Base-by-base conservation (phyloP, 2,888 invertebrate species). In the Agrenia bidenticulata region DNA sequence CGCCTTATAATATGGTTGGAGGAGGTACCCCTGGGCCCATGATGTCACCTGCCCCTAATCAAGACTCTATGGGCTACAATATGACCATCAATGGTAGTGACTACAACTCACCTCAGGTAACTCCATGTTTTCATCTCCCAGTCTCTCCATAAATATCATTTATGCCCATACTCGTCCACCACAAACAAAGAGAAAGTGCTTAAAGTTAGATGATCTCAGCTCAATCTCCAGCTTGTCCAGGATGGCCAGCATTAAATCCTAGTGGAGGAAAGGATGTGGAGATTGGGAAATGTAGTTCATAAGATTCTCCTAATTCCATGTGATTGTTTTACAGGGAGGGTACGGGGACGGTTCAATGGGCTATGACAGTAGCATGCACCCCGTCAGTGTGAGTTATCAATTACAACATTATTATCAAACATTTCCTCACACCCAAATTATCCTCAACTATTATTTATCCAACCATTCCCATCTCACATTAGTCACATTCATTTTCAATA, bases 51-150 rank as follows among this genome's bases (percentile, higher is more conserved):
- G 93, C 92, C 78, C 79, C 79, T 23, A 83, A 83, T 21, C 92
- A 92, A 84, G 93, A 94, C 83, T 90, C 91, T 78, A 92, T 93
- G 87, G 92, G 92, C 71, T 94, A 94, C 83, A 89, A 90, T 77
- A 90, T 94, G 87, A 92, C 92, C 71, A 91, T 94, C 79, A 91
- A 88, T 81, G 92, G 92, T 72, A 80, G 80, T 45, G 93, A 92
- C 80, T 93, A 94, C 82, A 84, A 84, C 77, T 90, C 90, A 79
- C 83, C 84, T 63, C 81, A 81, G 80, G 81, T 80, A 77, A 73
- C 4, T 49, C 13, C 13, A 39, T 39, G 39, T n/a, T n/a, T n/a
- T n/a, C n/a, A n/a, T n/a, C n/a, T n/a, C n/a, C n/a, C n/a, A n/a
- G n/a, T n/a, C n/a, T n/a, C n/a, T n/a, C n/a, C n/a, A n/a, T n/a